Evolutionary conservation across 2,113 vertebrate species (phyloP), one percentile per base, ranked within the genome.

Genomic region (Ibidorhyncha struthersii): DNA sequence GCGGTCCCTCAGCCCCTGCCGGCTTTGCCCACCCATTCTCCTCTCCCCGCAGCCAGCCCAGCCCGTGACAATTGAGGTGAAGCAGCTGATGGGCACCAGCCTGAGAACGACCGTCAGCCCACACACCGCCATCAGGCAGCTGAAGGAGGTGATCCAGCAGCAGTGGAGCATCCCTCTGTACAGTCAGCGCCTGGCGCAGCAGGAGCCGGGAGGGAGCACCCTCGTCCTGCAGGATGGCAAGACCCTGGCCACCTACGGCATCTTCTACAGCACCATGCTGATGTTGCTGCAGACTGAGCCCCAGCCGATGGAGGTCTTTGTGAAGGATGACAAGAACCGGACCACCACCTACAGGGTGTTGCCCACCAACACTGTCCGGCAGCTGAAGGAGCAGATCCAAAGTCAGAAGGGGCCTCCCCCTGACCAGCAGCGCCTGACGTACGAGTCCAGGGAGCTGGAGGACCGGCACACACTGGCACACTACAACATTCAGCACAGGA

Each of bases 1-100:
- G 6, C 0, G 0, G 8, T 26, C 36, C 52, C 23, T 3, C 1
- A 43, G 1, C 1, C n/a, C 59, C 29, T 14, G 20, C 22, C 6
- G 3, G 26, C 29, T 32, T 71, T 49, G 29, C 63, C 34, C 53
- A 93, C 36, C 36, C 1, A 0, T 30, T 47, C 14, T 82, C n/a
- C 38, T 55, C 52, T 72, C 80, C 63, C 76, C 2, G 1, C 67
- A 96, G 96, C 88, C 93, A 0, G 76, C 90, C 50, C 86, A 52
- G 23, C 10, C 4, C 0, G 43, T 96, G 70, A 91, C 1, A 1
- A 36, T 96, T 23, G 40, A 82, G 36, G 90, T 97, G 78, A 69
- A 0, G 40, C 61, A 72, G 65, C 58, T 95, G 70, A 4, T 0
- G 0, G 91, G 96, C 34, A 12, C 30, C 74, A 85, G 9, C 9